Evolutionary conservation across 2,797 vertebrate genomes (phyloP).

Genomic region (Sebastes aleutianus): DNA sequence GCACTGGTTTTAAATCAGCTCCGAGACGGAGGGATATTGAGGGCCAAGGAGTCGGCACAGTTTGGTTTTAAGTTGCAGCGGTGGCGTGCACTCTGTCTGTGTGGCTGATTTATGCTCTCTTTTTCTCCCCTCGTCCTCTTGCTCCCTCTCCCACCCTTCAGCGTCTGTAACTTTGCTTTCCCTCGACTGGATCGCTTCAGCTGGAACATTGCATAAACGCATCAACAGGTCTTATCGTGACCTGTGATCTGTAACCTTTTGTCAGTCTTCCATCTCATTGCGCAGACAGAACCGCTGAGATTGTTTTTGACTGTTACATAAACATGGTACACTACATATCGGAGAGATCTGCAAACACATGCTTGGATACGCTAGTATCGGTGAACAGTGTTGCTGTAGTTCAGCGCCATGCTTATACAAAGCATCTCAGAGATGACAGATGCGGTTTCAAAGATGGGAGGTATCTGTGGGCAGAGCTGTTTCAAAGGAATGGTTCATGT

Average conservation of each 20-base stretch:
- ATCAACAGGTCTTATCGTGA: conserved; percentile 55
- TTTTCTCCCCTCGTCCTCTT: conserved; percentile 12
- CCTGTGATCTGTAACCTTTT: conserved; percentile 58
- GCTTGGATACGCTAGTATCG: conserved; percentile 22
- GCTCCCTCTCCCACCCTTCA: background rate
- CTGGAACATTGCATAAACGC: conserved; percentile 53
- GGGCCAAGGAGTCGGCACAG: conserved; percentile 6
- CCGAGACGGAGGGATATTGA: background rate
- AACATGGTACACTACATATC: conserved; percentile 52
- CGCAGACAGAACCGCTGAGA: conserved; percentile 43
- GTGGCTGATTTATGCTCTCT: conserved; percentile 35
- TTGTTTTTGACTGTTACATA: conserved; percentile 61
- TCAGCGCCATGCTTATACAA: conserved; percentile 50
- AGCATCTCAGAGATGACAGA: conserved; percentile 53
- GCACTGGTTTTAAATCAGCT: conserved; percentile 54
- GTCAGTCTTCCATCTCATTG: conserved; percentile 60
- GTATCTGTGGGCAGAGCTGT: conserved; percentile 15
- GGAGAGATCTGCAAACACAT: conserved; percentile 39
- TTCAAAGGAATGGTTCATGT: conserved; percentile 9
- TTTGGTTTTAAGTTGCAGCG: conserved; percentile 54
- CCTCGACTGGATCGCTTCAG: conserved; percentile 22
- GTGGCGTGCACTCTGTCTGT: background rate
- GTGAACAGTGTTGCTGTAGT: conserved; percentile 25
- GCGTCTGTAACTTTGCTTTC: conserved; percentile 20
- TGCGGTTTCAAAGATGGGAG: conserved; percentile 49